Conservation (phyloP, 2,113 vertebrate species). For the Poicephalus meyeri region DNA sequence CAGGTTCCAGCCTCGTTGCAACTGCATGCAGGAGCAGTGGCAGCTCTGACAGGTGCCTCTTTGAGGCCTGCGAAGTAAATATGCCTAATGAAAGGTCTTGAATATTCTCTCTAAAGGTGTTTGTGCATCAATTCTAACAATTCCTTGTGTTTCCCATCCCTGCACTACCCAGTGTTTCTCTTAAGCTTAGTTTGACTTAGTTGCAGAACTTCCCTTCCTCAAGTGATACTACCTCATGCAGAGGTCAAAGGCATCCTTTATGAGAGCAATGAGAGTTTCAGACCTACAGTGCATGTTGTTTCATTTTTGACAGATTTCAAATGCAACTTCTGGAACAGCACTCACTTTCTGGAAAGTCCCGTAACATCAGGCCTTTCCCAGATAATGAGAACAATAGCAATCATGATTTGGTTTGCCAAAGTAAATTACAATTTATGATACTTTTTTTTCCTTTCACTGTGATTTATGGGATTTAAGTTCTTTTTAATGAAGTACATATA, state of each 20-base stretch:
- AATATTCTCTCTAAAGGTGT: neutral
- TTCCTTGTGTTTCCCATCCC: neutral
- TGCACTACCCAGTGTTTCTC: neutral
- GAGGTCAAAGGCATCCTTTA: conserved; percentile 15
- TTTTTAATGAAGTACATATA: fast-evolving
- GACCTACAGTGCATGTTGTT: fast-evolving
- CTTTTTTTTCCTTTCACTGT: neutral
- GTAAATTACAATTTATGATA: neutral
- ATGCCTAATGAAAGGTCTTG: neutral
- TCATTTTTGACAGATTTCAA: neutral
- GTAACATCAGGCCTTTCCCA: neutral
- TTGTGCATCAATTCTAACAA: neutral
- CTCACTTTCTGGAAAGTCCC: neutral
- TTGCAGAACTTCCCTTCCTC: neutral
- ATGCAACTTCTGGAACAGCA: neutral
- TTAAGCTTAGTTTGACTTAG: neutral
- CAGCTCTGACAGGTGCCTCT: conserved; percentile 7
- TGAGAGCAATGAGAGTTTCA: neutral
- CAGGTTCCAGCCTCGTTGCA: neutral
- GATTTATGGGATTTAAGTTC: neutral
- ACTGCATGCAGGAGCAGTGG: neutral
- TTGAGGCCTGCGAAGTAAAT: conserved; percentile 21
- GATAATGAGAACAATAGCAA: neutral
- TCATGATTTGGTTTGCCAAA: neutral
- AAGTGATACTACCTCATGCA: neutral